Evolutionary conservation across 2,797 vertebrate genomes (phyloP), one percentile per base, ranked within the genome.

Genomic region (Anableps anableps): DNA sequence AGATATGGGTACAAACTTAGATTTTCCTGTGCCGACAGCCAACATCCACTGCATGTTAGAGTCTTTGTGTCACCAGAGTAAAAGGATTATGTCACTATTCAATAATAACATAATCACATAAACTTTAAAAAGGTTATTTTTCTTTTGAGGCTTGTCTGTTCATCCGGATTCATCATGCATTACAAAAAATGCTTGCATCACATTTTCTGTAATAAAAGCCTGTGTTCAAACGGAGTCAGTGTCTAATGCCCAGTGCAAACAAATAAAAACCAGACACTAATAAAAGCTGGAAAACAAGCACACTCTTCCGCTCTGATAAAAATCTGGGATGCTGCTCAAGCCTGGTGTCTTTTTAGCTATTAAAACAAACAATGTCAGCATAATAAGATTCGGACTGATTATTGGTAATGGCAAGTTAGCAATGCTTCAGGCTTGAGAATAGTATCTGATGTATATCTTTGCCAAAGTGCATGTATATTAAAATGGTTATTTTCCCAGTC

Each of bases 231-330:
- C 74, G 66, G 34, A 53, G 51, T 26, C 34, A 29, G 47, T 31
- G 17, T 81, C 71, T 13, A 72, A 17, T 58, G 68, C 21, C 29
- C 38, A 45, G 50, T 16, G 23, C 60, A 70, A 80, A 78, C 38
- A 75, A 72, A 75, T 41, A 71, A 10, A 85, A 26, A 29, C 34
- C 58, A 64, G 48, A 79, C 51, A 78, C 38, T 79, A 73, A 79
- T 79, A 71, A 70, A 77, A 74, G 64, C 66, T 51, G 41, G 72
- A 58, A 58, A 75, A 82, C 62, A 68, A 77, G 64, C 23, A 23
- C n/a, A n/a, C 34, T 58, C 71, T 26, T 19, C 23, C 38, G 68
- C 23, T 4, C 31, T 43, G 45, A 48, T 26, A 62, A 16, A 36
- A 53, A 58, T 70, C 16, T 68, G 19, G 31, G 64, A 73, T 16